Evolutionary conservation across 2,113 vertebrate species (phyloP).

Genomic region (Austrofundulus limnaeus): DNA sequence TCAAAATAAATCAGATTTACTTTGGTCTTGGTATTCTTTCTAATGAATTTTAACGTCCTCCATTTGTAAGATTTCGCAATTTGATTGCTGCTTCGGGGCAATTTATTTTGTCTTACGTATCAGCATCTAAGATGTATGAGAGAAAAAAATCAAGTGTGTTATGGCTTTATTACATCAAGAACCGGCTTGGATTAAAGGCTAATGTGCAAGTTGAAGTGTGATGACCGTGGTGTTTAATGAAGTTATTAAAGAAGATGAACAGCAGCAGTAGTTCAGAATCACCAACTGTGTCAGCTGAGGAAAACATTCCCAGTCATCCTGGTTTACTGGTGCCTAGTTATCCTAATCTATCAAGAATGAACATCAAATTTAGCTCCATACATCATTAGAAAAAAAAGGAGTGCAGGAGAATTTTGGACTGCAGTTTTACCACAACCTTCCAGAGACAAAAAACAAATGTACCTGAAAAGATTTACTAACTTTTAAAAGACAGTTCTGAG

Average conservation of each 20-base stretch:
- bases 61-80: not conserved
- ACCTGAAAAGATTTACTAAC: conserved; percentile 42
- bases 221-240: not conserved
- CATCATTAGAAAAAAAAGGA: conserved; percentile 19
- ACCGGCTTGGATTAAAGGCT: not conserved
- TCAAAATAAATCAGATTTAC: not conserved
- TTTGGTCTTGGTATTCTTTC: conserved; percentile 6
- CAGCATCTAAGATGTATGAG: not conserved
- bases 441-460: conserved; percentile 13
- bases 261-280: conserved; percentile 2
- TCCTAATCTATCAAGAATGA: conserved; percentile 17
- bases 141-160: not conserved
- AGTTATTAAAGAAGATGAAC: conserved; percentile 17
- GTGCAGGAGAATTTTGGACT: conserved; percentile 18
- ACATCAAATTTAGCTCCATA: conserved; percentile 27
- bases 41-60: conserved; percentile 2
- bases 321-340: conserved; percentile 18
- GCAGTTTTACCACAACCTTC: conserved; percentile 16
- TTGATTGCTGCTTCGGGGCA: no score
- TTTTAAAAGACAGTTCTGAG: conserved; percentile 10
- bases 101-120: conserved; percentile 8
- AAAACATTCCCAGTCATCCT: conserved; percentile 45
- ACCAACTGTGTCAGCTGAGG: conserved; percentile 18
- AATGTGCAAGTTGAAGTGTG: conserved; percentile 31
- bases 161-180: not conserved